Evolutionary conservation across 2,888 invertebrate species (phyloP).

Genomic region (Conus canariensis): DNA sequence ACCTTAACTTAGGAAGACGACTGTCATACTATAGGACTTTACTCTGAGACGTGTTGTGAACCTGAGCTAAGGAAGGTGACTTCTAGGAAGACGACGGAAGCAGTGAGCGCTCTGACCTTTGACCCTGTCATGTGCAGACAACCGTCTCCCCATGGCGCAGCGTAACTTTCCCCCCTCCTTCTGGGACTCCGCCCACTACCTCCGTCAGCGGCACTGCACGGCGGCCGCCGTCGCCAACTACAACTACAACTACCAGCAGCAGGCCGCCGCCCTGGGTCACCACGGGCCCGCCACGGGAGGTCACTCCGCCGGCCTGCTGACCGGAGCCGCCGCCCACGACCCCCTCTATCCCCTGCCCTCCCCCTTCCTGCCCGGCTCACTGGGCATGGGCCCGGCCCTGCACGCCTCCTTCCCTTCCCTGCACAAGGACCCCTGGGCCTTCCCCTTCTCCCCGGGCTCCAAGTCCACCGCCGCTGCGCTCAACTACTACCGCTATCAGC

Average conservation of each 20-base stretch:
- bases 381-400: neutral
- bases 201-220: neutral
- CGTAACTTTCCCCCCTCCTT: conserved; percentile 36
- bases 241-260: neutral
- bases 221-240: neutral
- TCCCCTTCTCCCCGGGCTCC: neutral
- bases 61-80: too few species aligned
- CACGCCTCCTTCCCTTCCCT: conserved; percentile 20
- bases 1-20: too few species aligned
- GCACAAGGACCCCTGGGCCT: conserved; percentile 32
- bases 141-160: conserved; percentile 18
- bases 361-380: conserved; percentile 5
- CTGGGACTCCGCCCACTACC: conserved; percentile 27
- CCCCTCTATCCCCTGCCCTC: conserved; percentile 27
- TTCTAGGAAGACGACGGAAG: too few species aligned
- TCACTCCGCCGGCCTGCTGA: neutral
- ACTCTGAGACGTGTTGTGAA: too few species aligned
- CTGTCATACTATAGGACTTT: too few species aligned
- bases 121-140: neutral
- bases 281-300: neutral
- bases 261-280: neutral
- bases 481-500: conserved; percentile 19
- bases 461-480: conserved; percentile 2
- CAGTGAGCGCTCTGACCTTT: too few species aligned
- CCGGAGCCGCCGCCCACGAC: neutral